phyloP scores from a whole-genome alignment of 92 coral and sea anemone species.

The Pocillopora grandis region DNA sequence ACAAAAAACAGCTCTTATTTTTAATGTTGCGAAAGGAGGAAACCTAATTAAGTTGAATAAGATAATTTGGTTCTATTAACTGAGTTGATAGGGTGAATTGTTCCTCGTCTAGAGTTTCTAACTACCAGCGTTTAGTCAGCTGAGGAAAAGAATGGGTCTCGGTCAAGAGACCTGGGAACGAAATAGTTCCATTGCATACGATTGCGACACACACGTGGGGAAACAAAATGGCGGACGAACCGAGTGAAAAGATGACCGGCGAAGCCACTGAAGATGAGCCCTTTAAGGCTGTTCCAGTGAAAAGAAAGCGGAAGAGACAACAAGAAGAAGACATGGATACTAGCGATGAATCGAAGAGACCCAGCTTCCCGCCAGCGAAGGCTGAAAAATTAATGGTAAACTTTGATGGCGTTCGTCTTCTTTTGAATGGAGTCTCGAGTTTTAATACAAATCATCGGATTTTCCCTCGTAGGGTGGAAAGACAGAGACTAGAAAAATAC shows the following conservation, averaged over 20 bases:
- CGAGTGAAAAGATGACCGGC: constrained; percentile 30
- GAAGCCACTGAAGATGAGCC: constrained; percentile 62
- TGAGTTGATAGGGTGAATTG: background rate
- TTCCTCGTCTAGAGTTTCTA: too few relatives aligned
- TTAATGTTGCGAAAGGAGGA: too few relatives aligned
- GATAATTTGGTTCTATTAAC: too few relatives aligned
- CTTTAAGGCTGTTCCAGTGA: constrained; percentile 66
- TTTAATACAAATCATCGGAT: background rate
- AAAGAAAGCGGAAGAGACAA: constrained; percentile 84
- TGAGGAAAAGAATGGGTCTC: background rate
- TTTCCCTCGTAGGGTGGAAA: constrained; percentile 70
- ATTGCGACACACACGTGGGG: constrained; percentile 53
- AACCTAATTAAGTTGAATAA: too few relatives aligned
- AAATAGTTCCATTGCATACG: background rate
- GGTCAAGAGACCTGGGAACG: constrained; percentile 34
- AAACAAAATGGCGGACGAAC: constrained; percentile 76
- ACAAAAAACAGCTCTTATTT: too few relatives aligned
- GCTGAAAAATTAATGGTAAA: constrained; percentile 84
- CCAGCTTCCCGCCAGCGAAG: constrained; percentile 93
- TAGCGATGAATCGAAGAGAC: constrained; percentile 65
- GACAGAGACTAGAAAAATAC: constrained; percentile 83
- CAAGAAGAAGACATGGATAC: constrained; percentile 89
- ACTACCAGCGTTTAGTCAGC: background rate
- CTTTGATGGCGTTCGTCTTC: background rate
- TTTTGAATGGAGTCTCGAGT: background rate